These are phyloP conservation scores for Rousettus madagascariensis DNA, from an alignment of 2,797 vertebrate species.

Conservation along the genomic window DNA sequence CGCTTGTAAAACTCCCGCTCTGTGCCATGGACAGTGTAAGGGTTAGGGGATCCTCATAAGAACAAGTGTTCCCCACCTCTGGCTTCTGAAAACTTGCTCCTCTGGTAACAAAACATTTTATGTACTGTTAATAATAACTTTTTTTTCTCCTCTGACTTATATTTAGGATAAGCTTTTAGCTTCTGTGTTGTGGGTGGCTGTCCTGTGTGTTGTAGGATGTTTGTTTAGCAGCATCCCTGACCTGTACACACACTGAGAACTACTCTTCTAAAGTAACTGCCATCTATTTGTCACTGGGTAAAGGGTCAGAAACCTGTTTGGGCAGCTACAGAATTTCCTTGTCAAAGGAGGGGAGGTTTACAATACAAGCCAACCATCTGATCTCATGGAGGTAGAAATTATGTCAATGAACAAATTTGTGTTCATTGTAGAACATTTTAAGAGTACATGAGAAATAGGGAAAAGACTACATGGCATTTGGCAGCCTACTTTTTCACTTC, in stretches of 20 bases:
- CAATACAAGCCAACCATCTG: fast-evolving
- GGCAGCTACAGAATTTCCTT: not conserved
- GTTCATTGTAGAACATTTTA: not conserved
- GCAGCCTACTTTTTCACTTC: not conserved
- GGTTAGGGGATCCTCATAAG: not conserved
- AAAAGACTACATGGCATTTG: not conserved
- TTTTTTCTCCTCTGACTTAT: not conserved
- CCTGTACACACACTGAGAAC: not conserved
- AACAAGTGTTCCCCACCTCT: not conserved
- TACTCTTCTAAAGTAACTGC: not conserved
- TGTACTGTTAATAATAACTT: not conserved
- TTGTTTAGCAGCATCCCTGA: not conserved
- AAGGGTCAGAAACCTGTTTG: not conserved
- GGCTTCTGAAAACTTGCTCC: not conserved
- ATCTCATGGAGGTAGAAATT: not conserved
- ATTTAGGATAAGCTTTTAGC: not conserved
- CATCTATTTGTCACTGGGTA: not conserved
- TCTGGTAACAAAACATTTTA: not conserved
- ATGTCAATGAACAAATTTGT: not conserved
- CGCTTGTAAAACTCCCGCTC: not conserved
- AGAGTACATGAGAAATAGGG: not conserved
- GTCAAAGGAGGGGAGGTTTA: not conserved
- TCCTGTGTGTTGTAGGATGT: not conserved
- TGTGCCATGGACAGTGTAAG: not conserved
- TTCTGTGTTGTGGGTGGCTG: not conserved